A percentile compares a stretch with the other conserved stretches of the same genome.
phyloP scores from a whole-genome alignment of 2,113 vertebrate genomes.

The Ibidorhyncha struthersii region DNA sequence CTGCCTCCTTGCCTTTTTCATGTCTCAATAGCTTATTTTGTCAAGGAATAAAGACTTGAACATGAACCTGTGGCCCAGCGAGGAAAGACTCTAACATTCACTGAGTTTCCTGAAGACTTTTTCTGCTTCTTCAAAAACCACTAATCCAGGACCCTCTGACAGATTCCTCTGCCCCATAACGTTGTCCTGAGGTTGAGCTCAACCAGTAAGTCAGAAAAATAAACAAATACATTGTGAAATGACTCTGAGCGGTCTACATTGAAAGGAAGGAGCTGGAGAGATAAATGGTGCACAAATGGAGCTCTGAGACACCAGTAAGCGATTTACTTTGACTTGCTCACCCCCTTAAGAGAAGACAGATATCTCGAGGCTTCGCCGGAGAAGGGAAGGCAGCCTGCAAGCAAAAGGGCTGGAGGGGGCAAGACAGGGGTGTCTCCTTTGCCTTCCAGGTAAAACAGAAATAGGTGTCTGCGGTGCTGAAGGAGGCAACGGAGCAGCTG shows the following conservation, averaged over 20 bases:
- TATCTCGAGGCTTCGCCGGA: not conserved
- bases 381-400: not conserved
- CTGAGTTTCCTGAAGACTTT: not conserved
- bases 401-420: not conserved
- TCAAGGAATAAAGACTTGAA: not conserved
- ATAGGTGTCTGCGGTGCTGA: not conserved
- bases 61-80: not conserved
- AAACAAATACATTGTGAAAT: not conserved
- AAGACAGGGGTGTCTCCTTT: not conserved
- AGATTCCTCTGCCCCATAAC: not conserved
- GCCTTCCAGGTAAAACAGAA: not conserved
- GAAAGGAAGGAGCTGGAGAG: not conserved
- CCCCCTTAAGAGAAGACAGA: not conserved
- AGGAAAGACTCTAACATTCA: not conserved
- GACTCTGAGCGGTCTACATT: not conserved
- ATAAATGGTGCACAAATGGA: not conserved
- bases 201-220: not conserved
- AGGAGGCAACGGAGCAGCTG: not conserved
- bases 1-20: not conserved
- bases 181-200: not conserved
- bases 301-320: not conserved
- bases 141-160: not conserved
- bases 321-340: not conserved
- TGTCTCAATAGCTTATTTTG: not conserved
- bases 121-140: not conserved